Evolutionary conservation across 2,797 vertebrate species (phyloP).

Genomic region (Trachops cirrhosus): DNA sequence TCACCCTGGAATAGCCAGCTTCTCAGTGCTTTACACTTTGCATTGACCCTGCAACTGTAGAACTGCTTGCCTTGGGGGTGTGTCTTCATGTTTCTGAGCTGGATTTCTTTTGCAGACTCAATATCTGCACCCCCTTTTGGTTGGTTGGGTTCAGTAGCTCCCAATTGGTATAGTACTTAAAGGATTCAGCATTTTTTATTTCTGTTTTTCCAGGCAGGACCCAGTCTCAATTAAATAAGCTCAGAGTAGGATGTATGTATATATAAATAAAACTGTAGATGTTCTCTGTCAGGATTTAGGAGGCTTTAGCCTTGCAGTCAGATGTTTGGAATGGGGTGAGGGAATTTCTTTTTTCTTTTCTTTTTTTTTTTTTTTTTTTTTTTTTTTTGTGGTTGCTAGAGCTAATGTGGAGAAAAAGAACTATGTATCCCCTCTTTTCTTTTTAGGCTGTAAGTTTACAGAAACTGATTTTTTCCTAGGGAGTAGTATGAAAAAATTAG

Average conservation of each 20-base stretch:
- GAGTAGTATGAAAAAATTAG: slow-evolving; percentile 20
- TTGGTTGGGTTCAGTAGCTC: not conserved
- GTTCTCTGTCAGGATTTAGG: slow-evolving; percentile 23
- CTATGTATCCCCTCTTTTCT: not conserved
- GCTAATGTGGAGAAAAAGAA: slow-evolving; percentile 42
- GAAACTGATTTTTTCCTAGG: not conserved
- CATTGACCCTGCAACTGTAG: slow-evolving; percentile 31
- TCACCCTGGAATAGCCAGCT: slow-evolving; percentile 32
- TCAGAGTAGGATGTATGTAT: not conserved
- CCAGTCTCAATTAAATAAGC: slow-evolving; percentile 40
- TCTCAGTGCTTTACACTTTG: slow-evolving; percentile 39
- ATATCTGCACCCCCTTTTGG: slow-evolving; percentile 32
- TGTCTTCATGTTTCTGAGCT: slow-evolving; percentile 36
- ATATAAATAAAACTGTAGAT: not conserved
- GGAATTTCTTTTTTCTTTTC: not conserved
- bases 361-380: not conserved
- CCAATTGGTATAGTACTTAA: slow-evolving; percentile 20
- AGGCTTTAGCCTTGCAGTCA: slow-evolving; percentile 19
- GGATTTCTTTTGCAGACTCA: slow-evolving; percentile 35
- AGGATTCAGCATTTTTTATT: not conserved
- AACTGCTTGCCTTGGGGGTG: slow-evolving; percentile 14
- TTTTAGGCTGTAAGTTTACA: slow-evolving; percentile 44
- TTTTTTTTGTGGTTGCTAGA: not conserved
- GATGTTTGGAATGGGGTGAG: not conserved
- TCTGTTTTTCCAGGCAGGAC: slow-evolving; percentile 47